A percentile compares a stretch with the other conserved stretches of the same genome.
Evolutionary conservation across 2,797 vertebrate genomes (phyloP).

Genomic region (Gymnocypris eckloni): DNA sequence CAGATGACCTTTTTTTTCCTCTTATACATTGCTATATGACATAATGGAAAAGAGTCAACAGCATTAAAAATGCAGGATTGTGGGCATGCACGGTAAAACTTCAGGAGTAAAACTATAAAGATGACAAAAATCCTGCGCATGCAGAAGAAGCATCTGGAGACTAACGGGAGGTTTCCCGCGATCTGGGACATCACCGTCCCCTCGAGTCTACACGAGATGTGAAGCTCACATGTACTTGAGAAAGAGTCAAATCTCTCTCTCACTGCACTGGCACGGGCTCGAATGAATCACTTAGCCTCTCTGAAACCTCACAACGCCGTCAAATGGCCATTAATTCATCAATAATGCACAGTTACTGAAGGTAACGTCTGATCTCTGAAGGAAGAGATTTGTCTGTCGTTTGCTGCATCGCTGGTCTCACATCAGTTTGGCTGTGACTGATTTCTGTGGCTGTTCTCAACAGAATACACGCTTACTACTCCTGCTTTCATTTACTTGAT

Average conservation of each 20-base stretch:
- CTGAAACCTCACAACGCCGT: slow-evolving; percentile 7
- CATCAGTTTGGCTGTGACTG: neutral
- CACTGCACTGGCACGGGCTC: neutral
- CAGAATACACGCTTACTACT: neutral
- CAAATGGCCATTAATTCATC: slow-evolving; percentile 45
- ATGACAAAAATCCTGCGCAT: neutral
- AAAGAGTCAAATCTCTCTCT: neutral
- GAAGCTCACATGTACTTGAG: neutral
- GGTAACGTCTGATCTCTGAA: neutral
- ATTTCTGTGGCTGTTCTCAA: neutral
- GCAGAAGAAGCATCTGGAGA: slow-evolving; percentile 17
- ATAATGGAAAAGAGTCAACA: neutral
- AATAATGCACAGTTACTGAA: slow-evolving; percentile 45
- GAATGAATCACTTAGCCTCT: slow-evolving; percentile 8
- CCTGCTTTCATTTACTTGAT: neutral
- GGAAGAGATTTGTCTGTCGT: neutral
- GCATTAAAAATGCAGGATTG: neutral
- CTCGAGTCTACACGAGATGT: slow-evolving; percentile 28
- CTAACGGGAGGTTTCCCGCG: slow-evolving; percentile 22
- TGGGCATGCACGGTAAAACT: too few species aligned
- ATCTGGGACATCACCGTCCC: slow-evolving; percentile 44
- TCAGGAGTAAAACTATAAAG: neutral
- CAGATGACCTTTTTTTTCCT: neutral
- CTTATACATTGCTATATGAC: neutral
- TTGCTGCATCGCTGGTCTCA: neutral